Evolutionary conservation across 2,113 vertebrate species (phyloP).

Genomic region (Micronycteris hirsuta): DNA sequence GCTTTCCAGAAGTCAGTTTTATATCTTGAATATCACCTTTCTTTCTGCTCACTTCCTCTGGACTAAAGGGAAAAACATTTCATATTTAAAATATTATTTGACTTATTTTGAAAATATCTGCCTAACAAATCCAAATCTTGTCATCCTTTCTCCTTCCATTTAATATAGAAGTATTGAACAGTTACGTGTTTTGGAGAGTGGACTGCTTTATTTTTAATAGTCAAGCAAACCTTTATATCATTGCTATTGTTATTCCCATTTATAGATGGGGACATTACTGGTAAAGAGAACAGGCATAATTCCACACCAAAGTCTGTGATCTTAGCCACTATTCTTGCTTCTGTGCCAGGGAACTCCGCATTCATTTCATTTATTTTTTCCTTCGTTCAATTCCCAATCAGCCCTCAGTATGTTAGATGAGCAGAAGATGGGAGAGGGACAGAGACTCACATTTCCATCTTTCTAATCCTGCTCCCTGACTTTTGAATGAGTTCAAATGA

Average conservation of each 20-base stretch:
- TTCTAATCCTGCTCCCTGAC: background rate
- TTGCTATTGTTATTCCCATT: background rate
- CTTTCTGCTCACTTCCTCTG: background rate
- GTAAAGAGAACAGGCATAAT: background rate
- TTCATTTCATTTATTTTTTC: background rate
- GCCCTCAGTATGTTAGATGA: background rate
- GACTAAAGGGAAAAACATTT: background rate
- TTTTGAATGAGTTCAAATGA: background rate
- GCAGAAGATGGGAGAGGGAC: background rate
- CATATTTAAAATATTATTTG: background rate
- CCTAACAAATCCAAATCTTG: background rate
- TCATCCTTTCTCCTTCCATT: background rate
- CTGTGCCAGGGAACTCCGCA: background rate
- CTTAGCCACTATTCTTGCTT: background rate
- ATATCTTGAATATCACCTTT: background rate
- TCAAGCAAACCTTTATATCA: background rate
- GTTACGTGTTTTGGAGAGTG: background rate
- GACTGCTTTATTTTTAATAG: background rate
- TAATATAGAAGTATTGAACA: background rate
- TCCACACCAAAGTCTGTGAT: background rate
- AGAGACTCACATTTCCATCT: background rate
- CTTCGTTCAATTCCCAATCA: background rate
- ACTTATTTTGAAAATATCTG: background rate
- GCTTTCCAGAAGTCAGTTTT: background rate
- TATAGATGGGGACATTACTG: background rate